Evolutionary conservation across 1,140 invertebrate genomes (phyloP), one percentile per base, ranked within the genome.

Genomic region (Drosophila parabipectinata): DNA sequence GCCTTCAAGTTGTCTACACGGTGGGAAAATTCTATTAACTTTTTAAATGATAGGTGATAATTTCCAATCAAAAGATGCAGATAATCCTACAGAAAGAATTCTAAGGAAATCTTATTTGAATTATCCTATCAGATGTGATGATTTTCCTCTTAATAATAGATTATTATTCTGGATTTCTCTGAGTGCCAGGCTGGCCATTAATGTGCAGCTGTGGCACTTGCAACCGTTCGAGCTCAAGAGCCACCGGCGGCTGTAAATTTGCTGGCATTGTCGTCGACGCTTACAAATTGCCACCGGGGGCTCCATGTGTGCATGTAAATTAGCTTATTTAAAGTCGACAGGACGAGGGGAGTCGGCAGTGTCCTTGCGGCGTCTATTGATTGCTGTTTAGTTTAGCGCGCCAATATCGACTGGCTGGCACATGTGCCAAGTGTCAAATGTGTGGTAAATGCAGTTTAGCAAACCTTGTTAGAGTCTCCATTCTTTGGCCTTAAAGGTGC

Each of bases 311-410:
- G 64, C 68, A 83, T 84, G 81, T 61, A 84, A 84, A 84, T 85
- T 72, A 87, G 73, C 77, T 84, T 81, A 87, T 69, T 84, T 85
- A 76, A 75, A 79, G 57, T 74, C 60, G 21, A 15, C 37, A 53
- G 53, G 54, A 41, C 32, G 34, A 32, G 6, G 28, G 24, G 10
- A 45, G n/a, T 32, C 30, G 15, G 14, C 45, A 8, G 51, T 44
- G 74, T 51, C 77, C 81, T 85, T 85, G 81, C 66, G 72, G 39
- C 59, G 34, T 71, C 73, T 71, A 85, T 87, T 85, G 77, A 85
- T 85, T 74, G 78, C 82, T 62, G 63, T 68, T 82, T 50, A 77
- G 66, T 56, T 82, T 54, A 77, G 59, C 56, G 59, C 39, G 39
- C 62, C 48, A 59, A 75, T 62, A 59, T 71, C 52, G 52, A 69